Conservation (phyloP, 2,888 invertebrate species). For the Acanthococcus lagerstroemiae region DNA sequence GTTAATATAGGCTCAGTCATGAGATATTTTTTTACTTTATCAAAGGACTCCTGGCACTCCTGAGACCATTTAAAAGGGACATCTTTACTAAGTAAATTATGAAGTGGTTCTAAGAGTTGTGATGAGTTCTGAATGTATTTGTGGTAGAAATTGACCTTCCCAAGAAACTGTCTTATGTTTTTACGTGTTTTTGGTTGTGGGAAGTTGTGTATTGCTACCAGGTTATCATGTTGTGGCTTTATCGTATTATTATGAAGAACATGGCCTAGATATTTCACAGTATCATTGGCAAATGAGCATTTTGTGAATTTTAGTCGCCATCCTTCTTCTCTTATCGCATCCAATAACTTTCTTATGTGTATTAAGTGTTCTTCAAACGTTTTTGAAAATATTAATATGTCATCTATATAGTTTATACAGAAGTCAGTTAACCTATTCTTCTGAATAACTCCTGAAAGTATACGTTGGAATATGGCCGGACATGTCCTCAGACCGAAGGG, state of each 20-base stretch:
- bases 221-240: slow-evolving; percentile 28
- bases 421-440: slow-evolving; percentile 33
- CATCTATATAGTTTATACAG: slow-evolving; percentile 36
- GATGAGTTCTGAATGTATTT: slow-evolving; percentile 34
- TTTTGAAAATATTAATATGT: slow-evolving; percentile 35
- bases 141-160: slow-evolving; percentile 23
- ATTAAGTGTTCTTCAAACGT: slow-evolving; percentile 34
- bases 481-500: slow-evolving; percentile 36
- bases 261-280: slow-evolving; percentile 19
- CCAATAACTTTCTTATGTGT: slow-evolving; percentile 31
- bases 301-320: slow-evolving; percentile 15
- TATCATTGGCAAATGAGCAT: slow-evolving; percentile 12
- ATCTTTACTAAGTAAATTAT: slow-evolving; percentile 30
- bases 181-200: slow-evolving; percentile 12
- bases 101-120: slow-evolving; percentile 5
- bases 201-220: slow-evolving; percentile 9
- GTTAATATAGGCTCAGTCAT: slow-evolving; percentile 37
- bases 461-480: slow-evolving; percentile 36
- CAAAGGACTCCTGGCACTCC: slow-evolving; percentile 32
- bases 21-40: slow-evolving; percentile 35
- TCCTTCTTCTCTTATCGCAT: slow-evolving; percentile 22
- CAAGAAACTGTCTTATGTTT: slow-evolving; percentile 18
- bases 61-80: slow-evolving; percentile 35
- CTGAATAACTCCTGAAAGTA: slow-evolving; percentile 32
- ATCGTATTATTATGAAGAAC: slow-evolving; percentile 33